Conservation (phyloP, 2,888 invertebrate genomes). For the Scaptomyza parva region DNA sequence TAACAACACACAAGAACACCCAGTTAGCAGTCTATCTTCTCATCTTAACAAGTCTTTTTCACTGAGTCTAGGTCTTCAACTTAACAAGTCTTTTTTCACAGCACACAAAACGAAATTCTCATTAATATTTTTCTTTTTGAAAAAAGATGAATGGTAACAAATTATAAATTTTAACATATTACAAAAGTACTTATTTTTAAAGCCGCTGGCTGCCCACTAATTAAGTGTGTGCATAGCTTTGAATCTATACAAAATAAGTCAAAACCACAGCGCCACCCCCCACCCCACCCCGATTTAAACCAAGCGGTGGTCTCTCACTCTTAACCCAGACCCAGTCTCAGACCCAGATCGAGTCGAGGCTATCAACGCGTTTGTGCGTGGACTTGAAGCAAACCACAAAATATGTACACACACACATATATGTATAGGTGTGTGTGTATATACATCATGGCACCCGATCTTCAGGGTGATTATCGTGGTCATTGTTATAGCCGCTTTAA, state of each 20-base stretch:
- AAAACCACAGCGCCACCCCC: not conserved
- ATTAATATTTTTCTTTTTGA: too few relatives aligned
- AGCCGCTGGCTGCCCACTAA: conserved; percentile 44
- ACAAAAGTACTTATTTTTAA: conserved; percentile 2
- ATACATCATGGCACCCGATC: conserved; percentile 21
- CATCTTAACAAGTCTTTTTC: not conserved
- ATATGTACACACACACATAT: not conserved
- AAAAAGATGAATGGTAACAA: conserved; percentile 8
- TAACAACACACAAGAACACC: too few relatives aligned
- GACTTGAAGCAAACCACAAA: conserved; percentile 13
- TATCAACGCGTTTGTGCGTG: conserved; percentile 67
- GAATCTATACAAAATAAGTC: conserved; percentile 24
- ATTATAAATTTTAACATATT: conserved; percentile 8
- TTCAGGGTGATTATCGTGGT: conserved; percentile 66
- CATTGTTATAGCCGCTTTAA: conserved; percentile 73
- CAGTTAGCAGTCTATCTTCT: not conserved
- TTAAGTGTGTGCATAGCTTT: conserved; percentile 65
- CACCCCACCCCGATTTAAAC: conserved; percentile 3
- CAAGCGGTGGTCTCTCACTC: conserved; percentile 24
- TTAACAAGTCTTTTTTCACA: not conserved
- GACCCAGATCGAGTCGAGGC: conserved; percentile 27
- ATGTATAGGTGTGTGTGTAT: not conserved
- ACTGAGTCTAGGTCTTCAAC: not conserved
- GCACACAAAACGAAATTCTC: too few relatives aligned
- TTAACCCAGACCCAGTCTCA: conserved; percentile 26